Evolutionary conservation across 1,140 invertebrate species (phyloP).

Genomic region (Bombyx mandarina): DNA sequence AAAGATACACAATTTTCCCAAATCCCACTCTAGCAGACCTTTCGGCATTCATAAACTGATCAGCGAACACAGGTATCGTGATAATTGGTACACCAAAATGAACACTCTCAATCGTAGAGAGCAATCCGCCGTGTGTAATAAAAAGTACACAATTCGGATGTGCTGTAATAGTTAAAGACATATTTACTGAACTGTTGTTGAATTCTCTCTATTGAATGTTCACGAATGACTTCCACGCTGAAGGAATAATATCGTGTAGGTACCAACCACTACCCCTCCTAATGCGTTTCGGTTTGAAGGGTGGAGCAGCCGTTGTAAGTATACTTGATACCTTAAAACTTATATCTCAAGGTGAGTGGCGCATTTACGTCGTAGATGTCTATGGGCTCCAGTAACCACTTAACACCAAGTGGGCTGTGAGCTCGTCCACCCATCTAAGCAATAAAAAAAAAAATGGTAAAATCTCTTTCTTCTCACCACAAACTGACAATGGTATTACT

Average conservation of each 20-base stretch:
- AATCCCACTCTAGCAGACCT: slow-evolving; percentile 27
- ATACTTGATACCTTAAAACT: too few relatives aligned
- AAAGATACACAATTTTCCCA: slow-evolving; percentile 21
- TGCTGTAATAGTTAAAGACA: slow-evolving; percentile 54
- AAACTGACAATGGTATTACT: too few relatives aligned
- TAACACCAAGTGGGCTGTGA: too few relatives aligned
- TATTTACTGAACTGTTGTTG: not conserved
- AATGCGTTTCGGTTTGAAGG: not conserved
- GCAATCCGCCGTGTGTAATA: slow-evolving; percentile 79
- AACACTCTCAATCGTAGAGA: slow-evolving; percentile 76
- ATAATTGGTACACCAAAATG: slow-evolving; percentile 77
- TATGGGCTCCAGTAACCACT: too few relatives aligned
- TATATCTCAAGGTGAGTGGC: too few relatives aligned
- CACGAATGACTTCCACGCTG: not conserved
- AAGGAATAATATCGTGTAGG: not conserved
- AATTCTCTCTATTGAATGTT: too few relatives aligned
- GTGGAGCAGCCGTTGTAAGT: too few relatives aligned
- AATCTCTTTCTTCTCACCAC: too few relatives aligned
- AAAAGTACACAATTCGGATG: slow-evolving; percentile 76
- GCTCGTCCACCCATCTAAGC: not conserved
- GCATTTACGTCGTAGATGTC: too few relatives aligned
- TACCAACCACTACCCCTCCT: not conserved
- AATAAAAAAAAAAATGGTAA: not conserved
- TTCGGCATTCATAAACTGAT: slow-evolving; percentile 71
- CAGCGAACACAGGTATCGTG: slow-evolving; percentile 77